Conservation (phyloP, 2,113 vertebrate genomes). For the Rhagologus leucostigma region DNA sequence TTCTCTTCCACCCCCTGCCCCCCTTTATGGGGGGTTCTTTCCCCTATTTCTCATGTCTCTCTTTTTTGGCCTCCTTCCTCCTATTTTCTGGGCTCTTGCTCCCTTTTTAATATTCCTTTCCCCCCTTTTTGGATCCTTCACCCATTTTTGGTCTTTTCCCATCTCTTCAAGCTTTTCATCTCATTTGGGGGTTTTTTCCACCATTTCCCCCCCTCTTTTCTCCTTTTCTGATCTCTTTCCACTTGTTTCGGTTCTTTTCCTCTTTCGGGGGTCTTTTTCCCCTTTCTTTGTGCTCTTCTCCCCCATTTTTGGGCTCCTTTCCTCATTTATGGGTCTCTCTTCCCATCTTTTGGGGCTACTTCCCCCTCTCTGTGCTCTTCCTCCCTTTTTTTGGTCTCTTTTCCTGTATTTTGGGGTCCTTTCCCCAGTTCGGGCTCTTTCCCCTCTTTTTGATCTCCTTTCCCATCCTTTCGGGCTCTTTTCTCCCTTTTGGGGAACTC, state of each 20-base stretch:
- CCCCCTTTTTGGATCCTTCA: too few relatives aligned
- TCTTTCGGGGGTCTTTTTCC: not conserved
- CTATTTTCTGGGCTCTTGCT: too few relatives aligned
- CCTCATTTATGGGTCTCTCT: not conserved
- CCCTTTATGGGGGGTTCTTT: not conserved
- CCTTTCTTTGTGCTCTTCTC: not conserved
- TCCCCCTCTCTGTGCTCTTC: not conserved
- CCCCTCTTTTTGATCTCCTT: not conserved
- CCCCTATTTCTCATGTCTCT: not conserved
- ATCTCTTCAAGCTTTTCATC: not conserved
- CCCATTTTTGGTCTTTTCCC: not conserved
- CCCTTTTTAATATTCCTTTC: too few relatives aligned
- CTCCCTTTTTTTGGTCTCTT: not conserved
- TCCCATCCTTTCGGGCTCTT: not conserved
- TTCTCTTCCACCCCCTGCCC: too few relatives aligned
- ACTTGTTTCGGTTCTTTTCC: not conserved
- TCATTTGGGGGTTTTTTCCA: not conserved
- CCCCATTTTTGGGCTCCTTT: not conserved
- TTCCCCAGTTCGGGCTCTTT: not conserved
- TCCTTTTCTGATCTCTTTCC: not conserved
- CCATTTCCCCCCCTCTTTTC: not conserved
- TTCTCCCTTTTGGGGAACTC: not conserved
- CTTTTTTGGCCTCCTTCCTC: not conserved
- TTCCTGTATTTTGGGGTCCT: not conserved
- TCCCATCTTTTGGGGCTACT: not conserved